Percentiles rank a stretch among this genome's conserved stretches.
phyloP scores from a whole-genome alignment of 2,888 invertebrate species.

The Tachystola acroxantha region DNA sequence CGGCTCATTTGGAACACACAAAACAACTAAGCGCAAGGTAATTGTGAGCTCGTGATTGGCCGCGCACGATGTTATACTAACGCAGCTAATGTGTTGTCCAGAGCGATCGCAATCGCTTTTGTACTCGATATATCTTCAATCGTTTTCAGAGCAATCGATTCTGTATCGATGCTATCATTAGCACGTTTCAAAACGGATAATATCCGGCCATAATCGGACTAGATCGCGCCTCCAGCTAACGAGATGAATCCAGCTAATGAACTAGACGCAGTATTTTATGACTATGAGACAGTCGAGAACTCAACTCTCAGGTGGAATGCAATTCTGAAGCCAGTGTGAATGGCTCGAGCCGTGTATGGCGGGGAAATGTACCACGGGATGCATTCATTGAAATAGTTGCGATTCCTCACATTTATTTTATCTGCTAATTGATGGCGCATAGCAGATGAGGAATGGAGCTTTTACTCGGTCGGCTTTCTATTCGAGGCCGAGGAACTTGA shows the following conservation, averaged over 20 bases:
- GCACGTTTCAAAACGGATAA: neutral
- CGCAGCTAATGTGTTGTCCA: neutral
- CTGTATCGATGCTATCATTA: neutral
- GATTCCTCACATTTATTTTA: neutral
- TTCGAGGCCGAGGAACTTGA: neutral
- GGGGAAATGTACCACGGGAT: slow-evolving; percentile 1
- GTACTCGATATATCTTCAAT: neutral
- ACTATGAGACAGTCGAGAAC: neutral
- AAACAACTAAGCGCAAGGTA: slow-evolving; percentile 15
- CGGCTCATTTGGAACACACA: slow-evolving; percentile 11
- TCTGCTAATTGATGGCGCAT: slow-evolving; percentile 1
- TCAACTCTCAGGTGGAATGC: neutral
- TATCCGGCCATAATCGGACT: neutral
- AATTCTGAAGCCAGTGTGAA: neutral
- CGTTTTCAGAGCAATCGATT: neutral
- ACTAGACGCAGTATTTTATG: neutral
- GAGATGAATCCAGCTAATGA: neutral
- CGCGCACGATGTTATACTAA: slow-evolving; percentile 2
- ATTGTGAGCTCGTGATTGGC: slow-evolving; percentile 5
- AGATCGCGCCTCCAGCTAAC: neutral
- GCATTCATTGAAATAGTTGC: neutral
- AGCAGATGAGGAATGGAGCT: neutral
- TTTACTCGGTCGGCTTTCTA: neutral
- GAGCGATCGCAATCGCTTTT: neutral
- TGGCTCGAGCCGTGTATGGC: neutral